Evolutionary conservation across 1,140 invertebrate genomes (phyloP), one percentile per base, ranked within the genome.

Genomic region (Spodoptera frugiperda): DNA sequence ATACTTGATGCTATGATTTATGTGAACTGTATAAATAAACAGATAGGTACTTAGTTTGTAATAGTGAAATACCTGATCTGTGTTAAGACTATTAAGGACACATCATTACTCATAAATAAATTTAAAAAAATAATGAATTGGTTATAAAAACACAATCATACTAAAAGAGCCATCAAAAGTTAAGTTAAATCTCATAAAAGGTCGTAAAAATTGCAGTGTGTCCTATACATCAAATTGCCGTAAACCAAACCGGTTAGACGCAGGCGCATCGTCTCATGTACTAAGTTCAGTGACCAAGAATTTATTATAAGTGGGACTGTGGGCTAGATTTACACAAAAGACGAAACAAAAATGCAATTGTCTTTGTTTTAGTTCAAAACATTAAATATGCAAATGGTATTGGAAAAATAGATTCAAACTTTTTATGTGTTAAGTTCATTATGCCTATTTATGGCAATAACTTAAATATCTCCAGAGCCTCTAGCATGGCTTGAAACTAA

Each of bases 211-310:
- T 33, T 53, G 53, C 51, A 21, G 3, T 9, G 51, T 33, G 51
- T 25, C 33, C 33, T 71, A 71, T 71, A 71, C 39, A 71, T 71
- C 44, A 55, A 57, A 71, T 15, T 55, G 15, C 49, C 25, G 53
- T 71, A 14, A 39, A 39, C 4, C 17, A 12, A 12, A 39, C 68
- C 30, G 68, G 51, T 71, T 71, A 67, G 76, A 39, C 70, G 59
- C 48, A 12, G 30, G 55, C 67, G 67, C 76, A 77, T 77, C 76
- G 76, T 3, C n/a, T 71, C 39, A 57, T 72, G 76, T 48, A 21
- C 57, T 12, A 51, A 21, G 67, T 14, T 33, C 11, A 48, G 59
- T 78, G 48, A 44, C 76, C 76, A 73, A 61, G 49, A 17, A 65
- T 54, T 53, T 10, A 49, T n/a, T 19, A 30, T 11, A 63, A 46